phyloP scores from a whole-genome alignment of 2,888 invertebrate species.

The Synanthedon andrenaeformis region DNA sequence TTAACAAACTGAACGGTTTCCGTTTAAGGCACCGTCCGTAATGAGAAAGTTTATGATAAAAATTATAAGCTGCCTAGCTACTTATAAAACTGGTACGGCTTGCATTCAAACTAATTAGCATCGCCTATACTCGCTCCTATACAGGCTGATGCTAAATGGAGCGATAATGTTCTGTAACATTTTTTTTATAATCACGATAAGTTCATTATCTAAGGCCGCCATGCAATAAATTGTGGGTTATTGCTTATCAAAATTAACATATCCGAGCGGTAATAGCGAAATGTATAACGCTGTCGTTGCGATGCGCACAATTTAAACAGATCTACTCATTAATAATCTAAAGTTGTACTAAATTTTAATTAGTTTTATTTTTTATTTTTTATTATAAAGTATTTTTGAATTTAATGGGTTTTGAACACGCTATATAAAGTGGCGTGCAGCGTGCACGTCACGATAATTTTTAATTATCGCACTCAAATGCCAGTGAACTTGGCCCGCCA shows the following conservation, averaged over 20 bases:
- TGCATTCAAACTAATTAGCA: slow-evolving; percentile 29
- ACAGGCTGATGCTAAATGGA: background rate
- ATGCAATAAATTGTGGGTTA: background rate
- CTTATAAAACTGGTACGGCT: slow-evolving; percentile 14
- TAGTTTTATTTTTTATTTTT: background rate
- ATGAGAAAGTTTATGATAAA: slow-evolving; percentile 27
- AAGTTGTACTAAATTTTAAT: background rate
- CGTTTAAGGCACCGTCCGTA: slow-evolving; percentile 21
- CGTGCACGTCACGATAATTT: slow-evolving; percentile 65
- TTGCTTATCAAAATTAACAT: background rate
- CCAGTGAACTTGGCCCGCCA: slow-evolving; percentile 69
- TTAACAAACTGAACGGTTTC: slow-evolving; percentile 13
- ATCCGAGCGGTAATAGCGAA: background rate
- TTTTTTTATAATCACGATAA: background rate
- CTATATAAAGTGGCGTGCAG: slow-evolving; percentile 61
- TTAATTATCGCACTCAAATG: slow-evolving; percentile 69
- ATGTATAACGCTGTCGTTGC: background rate
- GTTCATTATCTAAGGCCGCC: background rate
- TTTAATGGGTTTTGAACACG: slow-evolving; percentile 26
- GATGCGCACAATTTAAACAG: background rate
- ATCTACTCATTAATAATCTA: background rate
- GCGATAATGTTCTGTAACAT: background rate
- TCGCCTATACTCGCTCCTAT: slow-evolving; percentile 9
- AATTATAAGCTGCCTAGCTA: slow-evolving; percentile 18
- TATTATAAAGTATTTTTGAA: too few relatives aligned